Conservation (phyloP, 2,888 invertebrate genomes). For the Glomeris marginata region DNA sequence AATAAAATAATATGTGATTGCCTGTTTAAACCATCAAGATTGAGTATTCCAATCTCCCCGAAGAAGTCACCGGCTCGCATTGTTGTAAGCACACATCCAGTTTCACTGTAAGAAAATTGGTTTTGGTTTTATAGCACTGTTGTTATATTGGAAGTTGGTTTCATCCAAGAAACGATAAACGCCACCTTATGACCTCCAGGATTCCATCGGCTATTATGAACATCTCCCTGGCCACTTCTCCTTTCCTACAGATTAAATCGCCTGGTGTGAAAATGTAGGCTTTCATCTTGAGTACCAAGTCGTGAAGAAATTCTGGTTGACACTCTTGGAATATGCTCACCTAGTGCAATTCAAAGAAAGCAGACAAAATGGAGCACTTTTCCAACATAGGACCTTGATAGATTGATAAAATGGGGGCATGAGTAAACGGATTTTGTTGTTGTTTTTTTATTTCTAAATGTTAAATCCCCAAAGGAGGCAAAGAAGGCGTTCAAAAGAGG, state of each 20-base stretch:
- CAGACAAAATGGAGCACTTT: background rate
- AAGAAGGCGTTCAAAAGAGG: background rate
- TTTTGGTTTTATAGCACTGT: too few relatives aligned
- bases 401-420: background rate
- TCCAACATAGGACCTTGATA: background rate
- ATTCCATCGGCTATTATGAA: constrained; percentile 97
- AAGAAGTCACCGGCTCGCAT: constrained; percentile 98
- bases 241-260: constrained; percentile 89
- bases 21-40: constrained; percentile 91
- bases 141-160: too few relatives aligned
- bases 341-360: constrained; percentile 32
- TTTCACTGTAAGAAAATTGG: constrained; percentile 47
- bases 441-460: background rate
- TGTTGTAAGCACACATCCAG: constrained; percentile 77
- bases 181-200: constrained; percentile 72
- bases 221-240: constrained; percentile 91
- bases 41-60: constrained; percentile 91
- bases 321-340: constrained; percentile 94
- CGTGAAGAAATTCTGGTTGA: constrained; percentile 92
- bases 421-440: background rate
- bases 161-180: too few relatives aligned
- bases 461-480: background rate
- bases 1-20: constrained; percentile 31
- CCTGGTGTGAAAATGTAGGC: constrained; percentile 97
- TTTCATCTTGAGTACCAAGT: constrained; percentile 93